A percentile compares a stretch with the other conserved stretches of the same genome.
phyloP scores from a whole-genome alignment of 2,797 vertebrate genomes.

The Euphonia xanthogaster region DNA sequence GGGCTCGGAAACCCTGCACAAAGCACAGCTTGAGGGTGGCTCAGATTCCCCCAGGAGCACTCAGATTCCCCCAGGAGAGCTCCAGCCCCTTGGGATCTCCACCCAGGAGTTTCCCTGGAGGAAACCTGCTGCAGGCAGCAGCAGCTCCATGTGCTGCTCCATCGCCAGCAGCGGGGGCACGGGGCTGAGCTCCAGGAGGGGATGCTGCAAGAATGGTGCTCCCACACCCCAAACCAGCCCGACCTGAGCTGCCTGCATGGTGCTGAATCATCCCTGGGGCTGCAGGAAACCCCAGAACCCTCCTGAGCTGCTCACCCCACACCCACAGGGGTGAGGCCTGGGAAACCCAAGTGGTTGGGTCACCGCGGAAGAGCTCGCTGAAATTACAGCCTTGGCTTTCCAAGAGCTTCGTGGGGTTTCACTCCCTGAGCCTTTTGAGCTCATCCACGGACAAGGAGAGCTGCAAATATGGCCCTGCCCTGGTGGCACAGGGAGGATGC shows the following conservation, averaged over 20 bases:
- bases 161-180: rapidly evolving
- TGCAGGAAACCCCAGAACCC: background rate
- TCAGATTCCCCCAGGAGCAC: background rate
- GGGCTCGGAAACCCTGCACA: background rate
- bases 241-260: background rate
- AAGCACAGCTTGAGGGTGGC: background rate
- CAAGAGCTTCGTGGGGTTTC: background rate
- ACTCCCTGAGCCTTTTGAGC: background rate
- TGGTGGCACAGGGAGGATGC: background rate
- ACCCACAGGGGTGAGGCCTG: background rate
- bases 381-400: background rate
- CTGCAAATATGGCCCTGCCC: rapidly evolving
- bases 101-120: background rate
- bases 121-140: background rate
- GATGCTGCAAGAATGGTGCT: background rate
- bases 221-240: rapidly evolving
- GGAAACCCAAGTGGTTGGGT: background rate
- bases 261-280: background rate
- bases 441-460: background rate
- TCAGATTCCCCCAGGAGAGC: background rate
- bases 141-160: rapidly evolving
- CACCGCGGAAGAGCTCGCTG: background rate
- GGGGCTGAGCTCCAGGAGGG: background rate
- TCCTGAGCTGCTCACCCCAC: background rate
- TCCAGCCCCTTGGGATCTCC: rapidly evolving